Evolutionary conservation across 2,113 vertebrate genomes (phyloP).

Genomic region (Columba livia): DNA sequence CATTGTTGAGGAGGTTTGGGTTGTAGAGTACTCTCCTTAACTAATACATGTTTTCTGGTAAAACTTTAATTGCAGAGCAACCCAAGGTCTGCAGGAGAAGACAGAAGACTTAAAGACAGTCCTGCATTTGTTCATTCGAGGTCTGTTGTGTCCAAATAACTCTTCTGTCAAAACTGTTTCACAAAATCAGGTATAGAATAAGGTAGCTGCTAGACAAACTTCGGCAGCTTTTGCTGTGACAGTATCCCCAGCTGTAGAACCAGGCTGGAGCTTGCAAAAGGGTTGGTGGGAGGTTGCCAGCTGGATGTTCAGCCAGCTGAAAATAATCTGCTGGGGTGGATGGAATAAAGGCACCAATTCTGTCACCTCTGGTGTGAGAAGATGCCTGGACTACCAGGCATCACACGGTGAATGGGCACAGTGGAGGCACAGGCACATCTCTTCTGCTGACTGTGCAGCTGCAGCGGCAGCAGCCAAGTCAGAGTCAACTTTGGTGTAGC

Average conservation of each 20-base stretch:
- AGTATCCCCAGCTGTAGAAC: not conserved
- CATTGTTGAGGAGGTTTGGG: not conserved
- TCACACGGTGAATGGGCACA: not conserved
- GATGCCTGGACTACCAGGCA: not conserved
- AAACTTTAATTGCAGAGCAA: not conserved
- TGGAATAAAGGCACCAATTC: not conserved
- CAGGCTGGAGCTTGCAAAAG: not conserved
- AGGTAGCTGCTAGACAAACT: not conserved
- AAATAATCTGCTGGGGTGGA: not conserved
- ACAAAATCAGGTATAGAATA: not conserved
- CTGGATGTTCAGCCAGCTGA: not conserved
- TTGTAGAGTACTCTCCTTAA: not conserved
- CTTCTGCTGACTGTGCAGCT: not conserved
- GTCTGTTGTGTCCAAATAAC: not conserved
- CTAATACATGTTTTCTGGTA: not conserved
- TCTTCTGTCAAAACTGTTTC: not conserved
- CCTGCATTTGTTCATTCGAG: not conserved
- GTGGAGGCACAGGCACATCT: accelerated
- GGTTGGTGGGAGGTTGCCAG: not conserved
- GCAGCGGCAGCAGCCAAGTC: not conserved
- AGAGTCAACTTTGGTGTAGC: not conserved
- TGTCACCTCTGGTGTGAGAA: not conserved
- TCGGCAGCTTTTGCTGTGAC: not conserved
- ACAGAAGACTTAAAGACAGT: not conserved
- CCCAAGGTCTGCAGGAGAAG: not conserved